Percentiles rank a stretch among this genome's conserved stretches.
phyloP scores from a whole-genome alignment of 2,113 vertebrate species.

The Mola mola region DNA sequence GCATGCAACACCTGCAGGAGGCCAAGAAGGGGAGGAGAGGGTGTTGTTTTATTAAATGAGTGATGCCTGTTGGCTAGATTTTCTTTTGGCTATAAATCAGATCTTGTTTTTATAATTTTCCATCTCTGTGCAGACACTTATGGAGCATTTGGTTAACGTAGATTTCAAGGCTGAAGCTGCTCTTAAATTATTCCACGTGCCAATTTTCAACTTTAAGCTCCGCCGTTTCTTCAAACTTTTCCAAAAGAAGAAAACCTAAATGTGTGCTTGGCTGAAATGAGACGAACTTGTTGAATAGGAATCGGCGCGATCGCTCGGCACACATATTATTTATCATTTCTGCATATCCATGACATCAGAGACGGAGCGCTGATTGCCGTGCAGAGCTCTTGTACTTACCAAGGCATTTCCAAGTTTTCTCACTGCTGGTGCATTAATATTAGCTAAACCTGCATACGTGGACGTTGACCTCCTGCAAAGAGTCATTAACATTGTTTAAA shows the following conservation, averaged over 20 bases:
- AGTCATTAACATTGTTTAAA: too few species aligned
- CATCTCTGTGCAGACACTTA: slow-evolving; percentile 15
- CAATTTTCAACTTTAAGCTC: slow-evolving; percentile 37
- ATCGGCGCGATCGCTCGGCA: neutral
- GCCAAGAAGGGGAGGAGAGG: slow-evolving; percentile 10
- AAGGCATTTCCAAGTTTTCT: too few species aligned
- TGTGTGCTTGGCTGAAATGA: slow-evolving; percentile 12
- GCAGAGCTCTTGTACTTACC: slow-evolving; percentile 3
- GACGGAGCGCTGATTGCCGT: neutral
- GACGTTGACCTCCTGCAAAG: too few species aligned
- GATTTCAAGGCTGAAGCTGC: slow-evolving; percentile 38
- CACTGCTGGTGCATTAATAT: too few species aligned
- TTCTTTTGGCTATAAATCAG: slow-evolving; percentile 45
- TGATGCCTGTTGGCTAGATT: slow-evolving; percentile 43
- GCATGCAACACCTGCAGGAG: slow-evolving; percentile 25
- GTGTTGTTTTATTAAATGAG: slow-evolving; percentile 63
- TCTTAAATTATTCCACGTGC: slow-evolving; percentile 59
- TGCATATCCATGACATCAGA: neutral
- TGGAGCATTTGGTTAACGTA: slow-evolving; percentile 23
- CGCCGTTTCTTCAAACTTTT: slow-evolving; percentile 10
- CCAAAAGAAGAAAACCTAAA: slow-evolving; percentile 10
- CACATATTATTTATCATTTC: slow-evolving; percentile 11
- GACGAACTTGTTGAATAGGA: slow-evolving; percentile 6
- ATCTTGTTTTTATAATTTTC: neutral
- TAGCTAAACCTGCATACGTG: too few species aligned